phyloP scores from a whole-genome alignment of 2,888 invertebrate genomes.

The Machimus atricapillus region DNA sequence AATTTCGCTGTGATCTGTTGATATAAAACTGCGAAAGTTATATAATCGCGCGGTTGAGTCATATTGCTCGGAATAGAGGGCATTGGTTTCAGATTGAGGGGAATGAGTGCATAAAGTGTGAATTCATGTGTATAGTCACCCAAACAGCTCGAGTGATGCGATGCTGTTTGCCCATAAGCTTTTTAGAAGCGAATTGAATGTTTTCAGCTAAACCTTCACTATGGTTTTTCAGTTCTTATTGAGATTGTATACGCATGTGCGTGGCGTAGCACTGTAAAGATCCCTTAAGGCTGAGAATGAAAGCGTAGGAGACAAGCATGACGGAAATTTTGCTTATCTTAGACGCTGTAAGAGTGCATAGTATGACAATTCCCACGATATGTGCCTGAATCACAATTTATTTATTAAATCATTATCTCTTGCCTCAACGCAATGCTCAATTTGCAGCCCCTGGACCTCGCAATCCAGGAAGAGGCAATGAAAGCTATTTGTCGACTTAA shows the following conservation, averaged over 20 bases:
- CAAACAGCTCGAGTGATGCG: neutral
- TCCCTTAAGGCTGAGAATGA: neutral
- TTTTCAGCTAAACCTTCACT: neutral
- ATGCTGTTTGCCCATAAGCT: neutral
- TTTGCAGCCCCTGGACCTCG: too few species aligned
- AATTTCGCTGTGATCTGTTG: constrained; percentile 2
- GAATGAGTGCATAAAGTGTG: neutral
- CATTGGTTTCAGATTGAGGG: neutral
- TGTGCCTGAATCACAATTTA: neutral
- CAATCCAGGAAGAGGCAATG: too few species aligned
- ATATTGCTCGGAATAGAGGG: constrained; percentile 3
- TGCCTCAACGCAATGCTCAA: too few species aligned
- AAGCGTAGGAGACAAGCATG: neutral
- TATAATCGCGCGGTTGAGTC: constrained; percentile 12
- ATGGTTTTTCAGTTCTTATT: neutral
- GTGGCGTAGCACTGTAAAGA: neutral
- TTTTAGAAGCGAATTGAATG: neutral
- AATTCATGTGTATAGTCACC: neutral
- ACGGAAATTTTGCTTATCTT: neutral
- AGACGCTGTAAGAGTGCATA: neutral
- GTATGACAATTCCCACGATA: too few species aligned
- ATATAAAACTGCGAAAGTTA: constrained; percentile 13
- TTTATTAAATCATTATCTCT: neutral
- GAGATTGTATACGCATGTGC: neutral
- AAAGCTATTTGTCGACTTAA: too few species aligned